Base-by-base conservation (phyloP, 2,888 invertebrate species). In the Lacanobia oleracea region DNA sequence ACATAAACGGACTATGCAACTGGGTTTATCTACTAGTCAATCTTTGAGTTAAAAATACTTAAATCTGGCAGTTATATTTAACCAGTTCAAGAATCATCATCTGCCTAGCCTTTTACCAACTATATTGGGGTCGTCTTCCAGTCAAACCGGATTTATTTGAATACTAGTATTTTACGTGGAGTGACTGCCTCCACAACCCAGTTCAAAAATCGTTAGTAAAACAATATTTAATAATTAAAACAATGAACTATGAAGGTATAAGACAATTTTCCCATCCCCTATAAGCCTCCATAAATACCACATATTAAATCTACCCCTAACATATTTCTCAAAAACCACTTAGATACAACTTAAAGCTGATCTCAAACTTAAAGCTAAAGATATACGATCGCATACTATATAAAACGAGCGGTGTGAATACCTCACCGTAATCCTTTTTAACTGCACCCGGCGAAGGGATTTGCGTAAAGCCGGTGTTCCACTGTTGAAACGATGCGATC, bases 361-460 rank as follows among this genome's bases (percentile, higher is more conserved):
- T 21, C 8, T 40, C 64, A 75, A 78, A 79, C 75, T 77, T 60
- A 62, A 85, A 83, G 78, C 81, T 79, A 72, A 67, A 76, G 70
- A 76, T 67, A 81, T 76, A 72, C 67, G 61, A 72, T 54, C 48
- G 48, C 60, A 10, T 73, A 40, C 60, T 76, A 69, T 82, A 68
- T 66, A 75, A 67, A 67, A 63, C 59, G 75, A 76, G 76, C 66
- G 45, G 67, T 69, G 68, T 61, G 72, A 79, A 83, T 80, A 79
- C 56, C 74, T 82, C 67, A 77, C 70, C 68, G 75, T 87, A 87
- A 87, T 86, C 87, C 86, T 81, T 87, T 84, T 79, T 85, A 87
- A 87, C 85, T 79, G 86, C 70, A 81, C 64, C 54, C 61, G 67
- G 57, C 48, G 67, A 75, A 73, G 67, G 80, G 86, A 84, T 84